phyloP scores from a whole-genome alignment of 2,888 invertebrate genomes.

The Gasteruption jaculator region DNA sequence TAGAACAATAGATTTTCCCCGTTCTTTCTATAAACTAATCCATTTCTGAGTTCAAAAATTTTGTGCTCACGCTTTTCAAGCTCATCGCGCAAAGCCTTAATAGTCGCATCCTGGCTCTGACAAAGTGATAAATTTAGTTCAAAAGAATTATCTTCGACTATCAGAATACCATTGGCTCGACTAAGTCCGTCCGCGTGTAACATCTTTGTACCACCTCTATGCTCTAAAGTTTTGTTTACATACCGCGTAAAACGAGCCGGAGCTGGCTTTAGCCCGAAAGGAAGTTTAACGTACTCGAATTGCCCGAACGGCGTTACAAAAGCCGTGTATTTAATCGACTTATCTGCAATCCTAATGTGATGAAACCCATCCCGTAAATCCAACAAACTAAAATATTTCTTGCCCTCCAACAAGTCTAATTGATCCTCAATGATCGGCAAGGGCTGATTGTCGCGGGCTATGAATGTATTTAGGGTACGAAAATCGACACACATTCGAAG shows the following conservation, averaged over 20 bases:
- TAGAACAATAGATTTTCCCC: conserved; percentile 18
- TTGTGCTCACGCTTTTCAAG: conserved; percentile 14
- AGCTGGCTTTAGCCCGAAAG: conserved; percentile 17
- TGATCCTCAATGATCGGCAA: conserved; percentile 18
- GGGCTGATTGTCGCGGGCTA: conserved; percentile 15
- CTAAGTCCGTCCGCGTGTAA: conserved; percentile 10
- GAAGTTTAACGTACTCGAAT: conserved; percentile 17
- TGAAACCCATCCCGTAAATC: conserved; percentile 18
- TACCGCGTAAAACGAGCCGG: conserved; percentile 22
- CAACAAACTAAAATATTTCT: conserved; percentile 13
- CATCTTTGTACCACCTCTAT: conserved; percentile 6
- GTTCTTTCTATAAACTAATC: conserved; percentile 22
- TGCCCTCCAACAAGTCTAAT: conserved; percentile 14
- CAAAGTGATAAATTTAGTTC: conserved; percentile 9
- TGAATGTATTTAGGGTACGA: conserved; percentile 14
- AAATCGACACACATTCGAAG: conserved; percentile 31
- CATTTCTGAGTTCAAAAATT: conserved; percentile 22
- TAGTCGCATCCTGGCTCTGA: conserved; percentile 6
- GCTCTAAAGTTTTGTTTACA: conserved; percentile 18
- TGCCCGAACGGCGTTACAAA: conserved; percentile 17
- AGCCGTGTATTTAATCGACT: conserved; percentile 12
- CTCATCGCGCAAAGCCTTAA: not conserved
- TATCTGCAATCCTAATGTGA: conserved; percentile 14
- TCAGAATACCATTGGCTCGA: conserved; percentile 6
- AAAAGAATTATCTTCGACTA: conserved; percentile 11